Conservation (phyloP, 2,113 vertebrate genomes). For the Isurus oxyrinchus region DNA sequence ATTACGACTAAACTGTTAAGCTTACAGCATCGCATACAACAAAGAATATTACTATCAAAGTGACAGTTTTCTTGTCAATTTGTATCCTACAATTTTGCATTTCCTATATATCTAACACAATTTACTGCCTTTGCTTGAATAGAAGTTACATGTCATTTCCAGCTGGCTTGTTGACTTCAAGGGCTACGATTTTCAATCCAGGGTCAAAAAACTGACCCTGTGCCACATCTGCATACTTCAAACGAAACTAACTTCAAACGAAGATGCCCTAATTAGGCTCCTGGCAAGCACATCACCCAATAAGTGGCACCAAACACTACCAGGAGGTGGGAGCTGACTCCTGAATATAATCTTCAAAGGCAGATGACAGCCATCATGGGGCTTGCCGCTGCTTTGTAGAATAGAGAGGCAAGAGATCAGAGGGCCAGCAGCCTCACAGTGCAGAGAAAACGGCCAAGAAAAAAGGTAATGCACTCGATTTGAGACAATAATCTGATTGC, state of each 20-base stretch:
- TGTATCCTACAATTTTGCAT: neutral
- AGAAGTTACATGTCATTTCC: neutral
- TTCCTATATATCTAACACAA: neutral
- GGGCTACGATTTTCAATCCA: no score
- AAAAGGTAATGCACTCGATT: neutral
- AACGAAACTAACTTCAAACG: neutral
- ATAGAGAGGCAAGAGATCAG: neutral
- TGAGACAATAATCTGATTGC: neutral
- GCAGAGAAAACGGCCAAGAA: neutral
- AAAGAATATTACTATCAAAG: neutral
- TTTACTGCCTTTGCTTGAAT: neutral
- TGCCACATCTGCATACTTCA: neutral
- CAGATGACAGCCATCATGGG: neutral
- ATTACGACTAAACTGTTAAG: neutral
- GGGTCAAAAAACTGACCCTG: no score
- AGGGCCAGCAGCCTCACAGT: no score
- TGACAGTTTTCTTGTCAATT: neutral
- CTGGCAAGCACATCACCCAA: neutral
- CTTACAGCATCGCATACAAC: neutral
- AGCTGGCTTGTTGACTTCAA: neutral
- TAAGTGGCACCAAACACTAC: neutral
- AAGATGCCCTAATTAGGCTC: neutral
- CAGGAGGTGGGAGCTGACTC: neutral
- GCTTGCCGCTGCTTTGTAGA: neutral
- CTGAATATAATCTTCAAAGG: neutral